Percentiles rank a stretch among this genome's conserved stretches.
These are phyloP conservation scores for Gopherus flavomarginatus DNA, from an alignment of 2,113 vertebrate genomes.

Conservation along the genomic window DNA sequence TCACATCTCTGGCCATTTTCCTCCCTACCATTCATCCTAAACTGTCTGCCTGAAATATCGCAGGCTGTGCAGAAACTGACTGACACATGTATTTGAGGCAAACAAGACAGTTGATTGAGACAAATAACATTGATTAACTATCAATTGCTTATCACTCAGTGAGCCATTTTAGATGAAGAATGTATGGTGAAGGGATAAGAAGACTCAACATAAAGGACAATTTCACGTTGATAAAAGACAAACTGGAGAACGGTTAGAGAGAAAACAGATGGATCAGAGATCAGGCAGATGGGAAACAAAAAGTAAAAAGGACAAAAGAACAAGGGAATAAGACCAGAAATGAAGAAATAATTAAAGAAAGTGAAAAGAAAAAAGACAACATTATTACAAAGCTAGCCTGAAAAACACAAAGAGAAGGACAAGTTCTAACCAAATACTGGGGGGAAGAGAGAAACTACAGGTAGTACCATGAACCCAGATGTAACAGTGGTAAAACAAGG, in stretches of 20 bases:
- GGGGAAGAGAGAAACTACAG: not conserved
- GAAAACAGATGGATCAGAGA: not conserved
- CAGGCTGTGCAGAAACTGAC: not conserved
- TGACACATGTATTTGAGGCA: not conserved
- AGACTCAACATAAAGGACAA: not conserved
- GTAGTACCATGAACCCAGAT: not conserved
- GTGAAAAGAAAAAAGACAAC: not conserved
- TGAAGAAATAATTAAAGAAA: not conserved
- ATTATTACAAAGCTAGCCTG: not conserved
- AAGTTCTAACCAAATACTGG: not conserved
- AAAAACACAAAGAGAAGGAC: not conserved
- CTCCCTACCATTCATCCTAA: not conserved
- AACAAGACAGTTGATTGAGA: not conserved
- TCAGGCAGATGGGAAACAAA: not conserved
- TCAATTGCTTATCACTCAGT: not conserved
- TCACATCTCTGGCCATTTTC: not conserved
- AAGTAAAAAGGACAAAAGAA: not conserved
- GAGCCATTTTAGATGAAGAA: not conserved
- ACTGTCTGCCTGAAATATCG: not conserved
- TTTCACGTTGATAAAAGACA: slow-evolving; percentile 1
- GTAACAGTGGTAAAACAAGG: not conserved
- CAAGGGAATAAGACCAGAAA: not conserved
- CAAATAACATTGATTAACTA: not conserved
- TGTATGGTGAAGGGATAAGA: not conserved
- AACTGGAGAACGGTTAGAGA: not conserved